Evolutionary conservation across 2,113 vertebrate species (phyloP).

Genomic region (Menidia beryllina): DNA sequence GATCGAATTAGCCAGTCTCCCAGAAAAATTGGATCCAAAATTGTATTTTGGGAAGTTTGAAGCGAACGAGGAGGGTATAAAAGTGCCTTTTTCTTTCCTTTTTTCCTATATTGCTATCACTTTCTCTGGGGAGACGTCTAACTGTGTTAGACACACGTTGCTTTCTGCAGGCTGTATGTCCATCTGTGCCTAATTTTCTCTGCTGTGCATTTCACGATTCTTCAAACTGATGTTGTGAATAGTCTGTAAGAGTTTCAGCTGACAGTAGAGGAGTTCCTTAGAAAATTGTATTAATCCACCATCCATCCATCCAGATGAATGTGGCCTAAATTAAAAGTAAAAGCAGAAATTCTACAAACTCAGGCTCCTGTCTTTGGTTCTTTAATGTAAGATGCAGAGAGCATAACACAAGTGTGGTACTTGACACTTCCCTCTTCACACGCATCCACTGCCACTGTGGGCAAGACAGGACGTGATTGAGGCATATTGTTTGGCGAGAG

Average conservation of each 20-base stretch:
- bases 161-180: constrained; percentile 47
- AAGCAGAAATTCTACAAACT: too few species aligned
- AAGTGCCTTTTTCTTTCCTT: constrained; percentile 5
- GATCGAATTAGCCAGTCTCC: neutral
- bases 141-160: constrained; percentile 30
- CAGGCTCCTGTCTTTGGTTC: constrained; percentile 31
- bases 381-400: constrained; percentile 3
- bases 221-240: constrained; percentile 19
- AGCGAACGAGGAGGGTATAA: neutral
- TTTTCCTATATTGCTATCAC: constrained; percentile 15
- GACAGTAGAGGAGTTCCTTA: constrained; percentile 49
- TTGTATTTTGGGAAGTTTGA: neutral
- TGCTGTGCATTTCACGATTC: constrained; percentile 10
- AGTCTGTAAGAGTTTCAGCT: constrained; percentile 4
- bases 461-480: constrained; percentile 18
- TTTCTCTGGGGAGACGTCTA: constrained; percentile 34
- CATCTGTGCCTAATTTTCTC: constrained; percentile 7
- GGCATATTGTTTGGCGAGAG: neutral
- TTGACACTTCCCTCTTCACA: constrained; percentile 27
- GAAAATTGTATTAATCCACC: constrained; percentile 14
- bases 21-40: constrained; percentile 14
- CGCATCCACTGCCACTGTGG: constrained; percentile 22
- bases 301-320: constrained; percentile 20
- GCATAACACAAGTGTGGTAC: neutral
- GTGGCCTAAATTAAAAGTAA: constrained; percentile 8